Evolutionary conservation across 2,113 vertebrate genomes (phyloP).

Genomic region (Malurus alboscapulatus): DNA sequence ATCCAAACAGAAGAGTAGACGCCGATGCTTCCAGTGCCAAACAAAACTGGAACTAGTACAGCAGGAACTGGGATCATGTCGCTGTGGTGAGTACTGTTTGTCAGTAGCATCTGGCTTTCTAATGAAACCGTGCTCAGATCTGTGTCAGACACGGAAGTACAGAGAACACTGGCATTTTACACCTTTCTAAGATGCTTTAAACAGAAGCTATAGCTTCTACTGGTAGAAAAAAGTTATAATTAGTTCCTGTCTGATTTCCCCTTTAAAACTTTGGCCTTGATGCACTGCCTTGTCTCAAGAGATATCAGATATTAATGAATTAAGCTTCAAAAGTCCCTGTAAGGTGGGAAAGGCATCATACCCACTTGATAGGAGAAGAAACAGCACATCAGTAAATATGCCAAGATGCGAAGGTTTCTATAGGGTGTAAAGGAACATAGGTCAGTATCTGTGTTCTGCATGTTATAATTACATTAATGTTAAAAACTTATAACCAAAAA

Average conservation of each 20-base stretch:
- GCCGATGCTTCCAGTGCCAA: slow-evolving; percentile 98
- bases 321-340: neutral
- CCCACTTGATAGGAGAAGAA: neutral
- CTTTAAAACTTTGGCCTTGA: neutral
- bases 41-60: slow-evolving; percentile 98
- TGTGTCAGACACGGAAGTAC: neutral
- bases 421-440: neutral
- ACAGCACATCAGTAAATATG: neutral
- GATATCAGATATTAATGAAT: slow-evolving; percentile 4
- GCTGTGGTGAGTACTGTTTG: slow-evolving; percentile 86
- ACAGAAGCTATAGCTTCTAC: neutral
- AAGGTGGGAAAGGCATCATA: neutral
- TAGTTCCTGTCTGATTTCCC: neutral
- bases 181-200: neutral
- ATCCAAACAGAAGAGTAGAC: slow-evolving; percentile 93
- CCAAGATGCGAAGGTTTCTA: neutral
- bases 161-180: neutral
- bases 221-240: slow-evolving; percentile 2
- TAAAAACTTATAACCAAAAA: neutral
- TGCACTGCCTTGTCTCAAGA: neutral
- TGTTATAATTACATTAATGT: neutral
- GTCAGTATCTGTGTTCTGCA: neutral
- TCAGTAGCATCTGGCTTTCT: neutral
- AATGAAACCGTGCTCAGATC: fast-evolving
- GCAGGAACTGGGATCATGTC: slow-evolving; percentile 96